Conservation (phyloP, 2,113 vertebrate species). For the Neodontobutis hainanensis region DNA sequence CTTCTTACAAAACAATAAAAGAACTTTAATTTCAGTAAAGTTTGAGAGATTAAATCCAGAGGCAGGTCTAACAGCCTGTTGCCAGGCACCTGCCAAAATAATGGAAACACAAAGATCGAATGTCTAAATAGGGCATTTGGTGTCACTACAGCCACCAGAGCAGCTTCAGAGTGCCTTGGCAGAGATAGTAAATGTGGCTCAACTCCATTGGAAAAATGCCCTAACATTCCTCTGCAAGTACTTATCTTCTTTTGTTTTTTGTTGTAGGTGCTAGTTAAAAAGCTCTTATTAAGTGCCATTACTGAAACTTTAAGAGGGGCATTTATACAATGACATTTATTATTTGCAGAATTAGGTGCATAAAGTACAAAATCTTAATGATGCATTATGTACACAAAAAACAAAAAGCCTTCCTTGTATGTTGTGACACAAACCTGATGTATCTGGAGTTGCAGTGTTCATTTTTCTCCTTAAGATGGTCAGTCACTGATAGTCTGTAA, state of each 20-base stretch:
- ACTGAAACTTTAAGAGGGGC: constrained; percentile 30
- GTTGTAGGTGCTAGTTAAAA: constrained; percentile 43
- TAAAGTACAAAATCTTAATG: constrained; percentile 9
- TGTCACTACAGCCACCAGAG: constrained; percentile 69
- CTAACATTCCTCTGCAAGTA: constrained; percentile 58
- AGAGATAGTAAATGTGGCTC: constrained; percentile 45
- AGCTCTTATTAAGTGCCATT: constrained; percentile 52
- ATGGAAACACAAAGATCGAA: constrained; percentile 70
- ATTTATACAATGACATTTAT: constrained; percentile 22
- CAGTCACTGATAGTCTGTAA: constrained; percentile 18
- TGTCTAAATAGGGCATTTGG: constrained; percentile 66
- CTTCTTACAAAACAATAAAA: constrained; percentile 22
- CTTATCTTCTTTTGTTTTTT: constrained; percentile 58
- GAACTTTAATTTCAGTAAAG: constrained; percentile 42
- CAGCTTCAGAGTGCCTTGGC: constrained; percentile 66
- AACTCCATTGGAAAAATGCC: constrained; percentile 64
- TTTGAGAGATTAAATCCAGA: constrained; percentile 44
- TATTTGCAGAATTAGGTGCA: too few species aligned
- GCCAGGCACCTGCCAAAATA: constrained; percentile 66
- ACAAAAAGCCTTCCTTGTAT: not conserved
- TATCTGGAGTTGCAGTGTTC: constrained; percentile 19
- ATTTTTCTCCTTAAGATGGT: constrained; percentile 36
- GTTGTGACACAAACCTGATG: constrained; percentile 49
- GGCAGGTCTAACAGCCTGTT: constrained; percentile 50
- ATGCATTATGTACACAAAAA: constrained; percentile 15